These are phyloP conservation scores for Alethe castanea DNA, from an alignment of 2,113 vertebrate genomes.

Conservation along the genomic window DNA sequence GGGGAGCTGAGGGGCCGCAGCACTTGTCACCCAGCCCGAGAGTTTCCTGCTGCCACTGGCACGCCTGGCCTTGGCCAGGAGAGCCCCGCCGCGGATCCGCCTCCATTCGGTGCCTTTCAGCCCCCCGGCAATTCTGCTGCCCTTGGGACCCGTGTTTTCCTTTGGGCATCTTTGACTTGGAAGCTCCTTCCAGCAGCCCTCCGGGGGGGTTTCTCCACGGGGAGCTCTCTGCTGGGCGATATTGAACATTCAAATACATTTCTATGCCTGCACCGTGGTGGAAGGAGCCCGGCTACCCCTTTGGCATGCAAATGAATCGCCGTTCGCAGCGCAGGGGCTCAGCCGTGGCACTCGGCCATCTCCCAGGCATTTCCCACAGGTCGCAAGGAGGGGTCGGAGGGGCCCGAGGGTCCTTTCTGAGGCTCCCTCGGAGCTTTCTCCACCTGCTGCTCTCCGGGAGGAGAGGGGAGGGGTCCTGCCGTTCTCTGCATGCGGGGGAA, in stretches of 20 bases:
- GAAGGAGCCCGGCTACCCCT: background rate
- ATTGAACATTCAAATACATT: background rate
- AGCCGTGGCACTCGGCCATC: background rate
- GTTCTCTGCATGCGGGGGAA: accelerated
- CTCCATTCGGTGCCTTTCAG: accelerated
- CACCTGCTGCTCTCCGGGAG: background rate
- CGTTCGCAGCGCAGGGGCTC: background rate
- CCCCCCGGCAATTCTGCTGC: background rate
- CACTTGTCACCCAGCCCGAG: background rate
- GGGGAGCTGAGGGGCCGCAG: background rate
- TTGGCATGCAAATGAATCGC: slow-evolving; percentile 20
- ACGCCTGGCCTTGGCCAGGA: background rate
- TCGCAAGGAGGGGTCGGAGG: background rate
- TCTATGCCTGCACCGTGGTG: background rate
- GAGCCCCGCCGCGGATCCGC: background rate
- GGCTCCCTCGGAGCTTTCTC: background rate
- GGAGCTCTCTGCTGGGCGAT: accelerated
- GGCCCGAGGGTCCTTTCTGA: background rate
- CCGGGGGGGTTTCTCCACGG: accelerated
- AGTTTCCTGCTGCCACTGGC: background rate
- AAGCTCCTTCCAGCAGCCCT: background rate
- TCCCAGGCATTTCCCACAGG: background rate
- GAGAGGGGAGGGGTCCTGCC: background rate
- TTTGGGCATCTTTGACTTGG: background rate
- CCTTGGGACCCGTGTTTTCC: accelerated